A percentile compares a stretch with the other conserved stretches of the same genome.
Conservation (phyloP, 2,888 invertebrate species). For the Neoascia interrupta region DNA sequence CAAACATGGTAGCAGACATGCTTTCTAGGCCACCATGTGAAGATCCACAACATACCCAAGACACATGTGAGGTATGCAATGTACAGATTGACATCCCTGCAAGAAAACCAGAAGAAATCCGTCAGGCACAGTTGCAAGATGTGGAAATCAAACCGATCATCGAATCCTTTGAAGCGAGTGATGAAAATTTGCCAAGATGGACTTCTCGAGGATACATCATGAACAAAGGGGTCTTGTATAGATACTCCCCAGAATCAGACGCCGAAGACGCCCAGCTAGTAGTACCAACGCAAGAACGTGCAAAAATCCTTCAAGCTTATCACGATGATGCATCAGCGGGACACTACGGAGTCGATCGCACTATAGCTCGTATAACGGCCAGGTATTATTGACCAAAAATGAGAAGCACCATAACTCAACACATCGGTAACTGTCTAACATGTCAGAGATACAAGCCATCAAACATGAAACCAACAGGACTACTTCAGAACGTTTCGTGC, state of each 20-base stretch:
- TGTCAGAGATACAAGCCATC: constrained; percentile 57
- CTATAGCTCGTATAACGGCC: neutral
- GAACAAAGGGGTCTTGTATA: neutral
- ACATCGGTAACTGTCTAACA: constrained; percentile 35
- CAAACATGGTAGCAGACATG: constrained; percentile 72
- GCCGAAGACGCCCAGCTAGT: constrained; percentile 17
- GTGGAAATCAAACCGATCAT: neutral
- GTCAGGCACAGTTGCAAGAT: neutral
- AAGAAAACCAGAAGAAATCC: constrained; percentile 14
- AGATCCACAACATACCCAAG: neutral
- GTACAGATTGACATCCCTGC: constrained; percentile 47
- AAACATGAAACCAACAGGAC: constrained; percentile 64
- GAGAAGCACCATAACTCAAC: neutral
- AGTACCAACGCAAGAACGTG: constrained; percentile 9
- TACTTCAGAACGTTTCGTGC: constrained; percentile 59
- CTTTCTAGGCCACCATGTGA: constrained; percentile 45
- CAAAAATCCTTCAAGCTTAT: constrained; percentile 35
- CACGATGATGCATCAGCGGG: constrained; percentile 33
- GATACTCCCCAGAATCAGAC: constrained; percentile 6
- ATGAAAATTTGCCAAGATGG: neutral
- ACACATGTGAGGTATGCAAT: constrained; percentile 3
- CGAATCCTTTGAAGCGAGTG: neutral
- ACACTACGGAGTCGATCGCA: constrained; percentile 9
- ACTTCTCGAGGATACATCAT: constrained; percentile 14
- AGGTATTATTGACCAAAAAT: constrained; percentile 6